Evolutionary conservation across 2,888 invertebrate genomes (phyloP), one percentile per base, ranked within the genome.

Genomic region (Pasiphila rectangulata): DNA sequence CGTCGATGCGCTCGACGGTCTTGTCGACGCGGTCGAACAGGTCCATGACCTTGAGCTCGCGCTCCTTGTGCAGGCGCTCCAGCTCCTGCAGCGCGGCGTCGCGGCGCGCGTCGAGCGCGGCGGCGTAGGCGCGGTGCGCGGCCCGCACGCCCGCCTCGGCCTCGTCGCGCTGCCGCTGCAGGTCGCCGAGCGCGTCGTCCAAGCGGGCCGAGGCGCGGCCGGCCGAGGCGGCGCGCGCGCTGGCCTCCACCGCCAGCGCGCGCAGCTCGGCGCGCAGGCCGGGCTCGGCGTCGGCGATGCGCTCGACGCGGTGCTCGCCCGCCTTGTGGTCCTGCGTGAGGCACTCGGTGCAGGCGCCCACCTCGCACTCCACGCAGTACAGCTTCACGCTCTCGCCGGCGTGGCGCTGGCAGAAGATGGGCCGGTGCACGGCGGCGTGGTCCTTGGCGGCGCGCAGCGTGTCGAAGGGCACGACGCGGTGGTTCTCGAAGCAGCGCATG

Each of bases 401-500:
- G 80, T 98, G 98, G 57, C 91, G 90, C 43, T 91, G 90, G 77
- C 98, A 98, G 73, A 94, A 94, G 49, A 98, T 92, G 24, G 97
- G 96, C 79, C 96, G 96, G 72, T 97, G 97, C 59, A 97, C 94
- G 40, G 95, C 94, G 57, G 95, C 90, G 65, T 94, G 94, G 72
- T 95, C 93, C 64, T 93, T 93, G 57, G 94, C 94, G 64, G 92
- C 91, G 66, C 94, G 93, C 73, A 97, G 90, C 61, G 96, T 96
- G 67, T 97, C 97, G 72, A 98, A 93, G 29, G 95, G 94, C 40
- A 97, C 93, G 24, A 97, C 97, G 79, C 94, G 92, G 79, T 98
- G 98, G 68, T 96, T 96, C 81, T 98, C 98, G 77, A 98, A 98
- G 87, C 98, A 97, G 60, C 97, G 92, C 98, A 98, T 98, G 73